Evolutionary conservation across 2,888 invertebrate genomes (phyloP), one percentile per base, ranked within the genome.

Genomic region (Rhopalosiphum nymphaeae): DNA sequence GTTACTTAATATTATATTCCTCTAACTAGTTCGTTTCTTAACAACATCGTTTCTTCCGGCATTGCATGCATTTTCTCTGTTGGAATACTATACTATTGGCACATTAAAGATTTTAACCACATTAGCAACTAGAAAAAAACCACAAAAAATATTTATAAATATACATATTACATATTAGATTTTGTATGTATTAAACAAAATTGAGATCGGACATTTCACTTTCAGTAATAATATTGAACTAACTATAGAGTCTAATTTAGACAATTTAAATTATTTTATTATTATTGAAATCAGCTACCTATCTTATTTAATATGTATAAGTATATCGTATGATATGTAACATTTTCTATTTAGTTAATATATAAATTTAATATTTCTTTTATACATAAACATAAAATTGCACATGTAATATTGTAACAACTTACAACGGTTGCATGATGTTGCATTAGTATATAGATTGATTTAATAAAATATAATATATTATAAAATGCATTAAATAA

Each of bases 141-240:
- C 49, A 36, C 57, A 61, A 61, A 44, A 89, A 29, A 25, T 46
- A 49, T 61, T 61, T 44, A 89, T 49, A 25, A 57, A 44, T 49
- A 78, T 91, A 53, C 21, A 4, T 21, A 21, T 49, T 36, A 42
- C 49, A 78, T 91, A 46, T 49, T 49, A n/a, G 10, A 11, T 91
- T 91, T 91, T 26, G 3, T 36, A 26, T 53, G 7, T 46, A 53
- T 53, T 78, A 78, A 91, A 91, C 53, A 36, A 84, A 78, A 84
- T 78, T 13, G 78, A 36, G 67, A 49, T 49, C 78, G 42, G 36
- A 84, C 53, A 46, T 91, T 91, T 91, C 91, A 46, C 85, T 86
- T 57, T 84, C 36, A 36, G 4, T 91, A 26, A 53, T 49, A 78
- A 36, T 53, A 49, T 49, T 53, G 36, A 4, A 36, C 21, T 26